Base-by-base conservation (phyloP, 2,113 vertebrate genomes). In the Syngnathus scovelli region DNA sequence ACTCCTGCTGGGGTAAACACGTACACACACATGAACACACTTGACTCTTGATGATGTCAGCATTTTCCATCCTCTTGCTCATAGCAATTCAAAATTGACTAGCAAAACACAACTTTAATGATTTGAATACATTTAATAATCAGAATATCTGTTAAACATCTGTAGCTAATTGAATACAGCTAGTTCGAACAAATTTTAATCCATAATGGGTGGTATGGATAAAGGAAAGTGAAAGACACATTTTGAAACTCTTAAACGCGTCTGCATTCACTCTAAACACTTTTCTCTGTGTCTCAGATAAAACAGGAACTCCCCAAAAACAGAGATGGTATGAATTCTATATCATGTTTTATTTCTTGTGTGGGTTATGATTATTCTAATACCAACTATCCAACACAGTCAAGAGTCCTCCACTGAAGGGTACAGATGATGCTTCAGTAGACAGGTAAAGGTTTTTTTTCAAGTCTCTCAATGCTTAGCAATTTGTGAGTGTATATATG, bases 371-470 rank as follows among this genome's bases (percentile, higher is more conserved):
- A 36, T 41, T 41, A 41, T 21, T 61, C 61, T 62, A 23, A 62
- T 16, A 15, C n/a, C 11, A 52, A 39, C 46, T 61, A 7, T 54
- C 16, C 61, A 11, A 10, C 39, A 44, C 74, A 77, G 74, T 6
- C 33, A 83, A 79, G 61, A 71, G 52, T 13, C 62, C 67, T 19
- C 15, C 72, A 16, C 41, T 48, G 33, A 87, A 77, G 55, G 78
- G 64, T 12, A 1, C 59, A 41, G 81, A 83, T 0, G 84, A 82
- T 8, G 66, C 5, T 38, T 85, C 85, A 64, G 82, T 83, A 3
- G 86, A 85, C 33, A 70, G 86, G 89, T 90, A 78, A 69, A 51
- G 0, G 0, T 1, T 55, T 16, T 37, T 16, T 51, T 39, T 9
- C 1, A 18, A 7, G 11, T 16, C 1, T 58, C 36, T 33, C n/a